Evolutionary conservation across 2,113 vertebrate species (phyloP), one percentile per base, ranked within the genome.

Genomic region (Notothenia rossii): DNA sequence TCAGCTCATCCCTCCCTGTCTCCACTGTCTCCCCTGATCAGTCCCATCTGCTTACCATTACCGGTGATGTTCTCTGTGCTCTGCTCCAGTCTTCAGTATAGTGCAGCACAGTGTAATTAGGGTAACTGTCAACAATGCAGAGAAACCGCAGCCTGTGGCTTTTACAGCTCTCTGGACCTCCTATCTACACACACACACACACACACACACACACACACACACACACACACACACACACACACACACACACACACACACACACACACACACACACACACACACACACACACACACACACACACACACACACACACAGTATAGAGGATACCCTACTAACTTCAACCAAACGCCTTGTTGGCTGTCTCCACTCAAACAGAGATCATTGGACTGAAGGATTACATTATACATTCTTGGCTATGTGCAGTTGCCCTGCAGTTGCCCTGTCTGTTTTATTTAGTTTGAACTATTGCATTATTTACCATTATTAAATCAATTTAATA

Each of bases 21-120:
- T 20, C 59, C 68, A 25, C 75, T 29, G 36, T 36, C 50, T 9
- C 43, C 49, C 77, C 68, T 55, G 79, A 54, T 45, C 22, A 1
- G 64, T 75, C 54, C 87, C 94, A 94, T 94, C 92, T 94, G 94
- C 83, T 91, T 85, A 74, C 83, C 88, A 94, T 94, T 94, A 94
- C 49, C 84, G 51, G 63, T 63, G 87, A 91, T 90, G 87, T 85
- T 84, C 88, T 73, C 82, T 36, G n/a, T 69, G 84, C 81, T 81
- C 77, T 66, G 70, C 72, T 78, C 79, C 73, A 77, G 72, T 76
- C 87, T 67, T 82, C 84, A 91, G 77, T 77, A 77, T 73, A 85
- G 89, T 88, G 91, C 78, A 86, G 88, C 73, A 63, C 29, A 87
- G 88, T 88, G 86, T 92, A 94, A 94, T 94, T 93, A 92, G 71